Conservation (phyloP, 2,113 vertebrate genomes). For the Thermophis baileyi region DNA sequence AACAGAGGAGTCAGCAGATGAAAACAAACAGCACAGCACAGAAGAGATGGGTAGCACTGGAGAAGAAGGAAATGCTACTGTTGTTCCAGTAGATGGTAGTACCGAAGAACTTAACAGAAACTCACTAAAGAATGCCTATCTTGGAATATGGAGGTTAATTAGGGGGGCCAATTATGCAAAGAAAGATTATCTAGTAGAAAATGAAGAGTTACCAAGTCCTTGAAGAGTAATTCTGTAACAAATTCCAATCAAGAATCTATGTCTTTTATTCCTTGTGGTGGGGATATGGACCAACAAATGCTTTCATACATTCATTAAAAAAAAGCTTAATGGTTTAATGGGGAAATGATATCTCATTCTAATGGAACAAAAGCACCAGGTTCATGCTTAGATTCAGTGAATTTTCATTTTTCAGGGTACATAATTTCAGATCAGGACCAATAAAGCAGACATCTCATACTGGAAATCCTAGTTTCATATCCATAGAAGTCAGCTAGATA, state of each 20-base stretch:
- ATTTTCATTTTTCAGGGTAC: constrained; percentile 36
- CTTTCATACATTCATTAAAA: constrained; percentile 44
- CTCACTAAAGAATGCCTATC: constrained; percentile 78
- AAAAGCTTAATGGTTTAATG: constrained; percentile 45
- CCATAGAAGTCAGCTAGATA: constrained; percentile 32
- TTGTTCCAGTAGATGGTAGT: constrained; percentile 43
- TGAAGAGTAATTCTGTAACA: constrained; percentile 59
- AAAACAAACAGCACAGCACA: constrained; percentile 11
- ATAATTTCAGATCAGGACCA: constrained; percentile 22
- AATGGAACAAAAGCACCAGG: constrained; percentile 18
- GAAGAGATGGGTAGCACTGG: constrained; percentile 22
- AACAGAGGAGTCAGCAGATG: constrained; percentile 37
- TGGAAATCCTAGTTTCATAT: neutral
- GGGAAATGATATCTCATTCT: constrained; percentile 54
- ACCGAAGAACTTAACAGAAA: constrained; percentile 56
- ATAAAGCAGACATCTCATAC: neutral
- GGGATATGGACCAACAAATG: constrained; percentile 32
- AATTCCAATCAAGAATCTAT: constrained; percentile 30
- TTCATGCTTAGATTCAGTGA: constrained; percentile 4
- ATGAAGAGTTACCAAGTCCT: constrained; percentile 91
- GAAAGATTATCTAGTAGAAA: constrained; percentile 87
- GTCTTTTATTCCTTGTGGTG: constrained; percentile 44
- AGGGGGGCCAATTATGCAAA: constrained; percentile 83
- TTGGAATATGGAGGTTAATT: constrained; percentile 87
- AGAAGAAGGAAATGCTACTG: constrained; percentile 26